These are phyloP conservation scores for Campoletis sonorensis DNA, from an alignment of 1,140 invertebrate genomes.

Conservation along the genomic window DNA sequence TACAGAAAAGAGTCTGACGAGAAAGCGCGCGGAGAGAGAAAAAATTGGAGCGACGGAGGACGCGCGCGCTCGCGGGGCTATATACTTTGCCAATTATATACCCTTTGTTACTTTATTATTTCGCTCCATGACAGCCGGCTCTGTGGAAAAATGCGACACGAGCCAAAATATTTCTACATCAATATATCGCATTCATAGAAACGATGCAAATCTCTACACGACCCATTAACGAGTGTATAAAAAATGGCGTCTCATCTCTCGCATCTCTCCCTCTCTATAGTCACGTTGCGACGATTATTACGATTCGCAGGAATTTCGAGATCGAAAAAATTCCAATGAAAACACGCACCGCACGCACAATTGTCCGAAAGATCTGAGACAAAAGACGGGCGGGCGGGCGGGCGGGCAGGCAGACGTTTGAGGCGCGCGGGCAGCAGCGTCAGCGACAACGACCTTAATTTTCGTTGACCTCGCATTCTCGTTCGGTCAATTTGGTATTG, in stretches of 20 bases:
- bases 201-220: too few species aligned
- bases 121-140: too few species aligned
- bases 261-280: neutral
- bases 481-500: constrained; percentile 32
- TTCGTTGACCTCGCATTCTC: constrained; percentile 31
- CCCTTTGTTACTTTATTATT: too few species aligned
- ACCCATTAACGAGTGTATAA: too few species aligned
- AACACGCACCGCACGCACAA: neutral
- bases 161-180: too few species aligned
- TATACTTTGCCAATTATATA: neutral
- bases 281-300: neutral
- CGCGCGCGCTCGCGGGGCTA: neutral
- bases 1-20: constrained; percentile 8
- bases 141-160: too few species aligned
- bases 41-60: neutral
- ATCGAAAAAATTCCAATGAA: neutral
- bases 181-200: too few species aligned
- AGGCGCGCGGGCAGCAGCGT: constrained; percentile 24
- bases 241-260: neutral
- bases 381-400: neutral
- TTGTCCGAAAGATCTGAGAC: constrained; percentile 9
- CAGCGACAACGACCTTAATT: constrained; percentile 29
- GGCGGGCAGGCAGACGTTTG: neutral
- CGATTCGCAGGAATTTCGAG: neutral
- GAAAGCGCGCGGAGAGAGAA: constrained; percentile 4